Evolutionary conservation across 1,140 invertebrate genomes (phyloP), one percentile per base, ranked within the genome.

Genomic region (Coptotermes formosanus): DNA sequence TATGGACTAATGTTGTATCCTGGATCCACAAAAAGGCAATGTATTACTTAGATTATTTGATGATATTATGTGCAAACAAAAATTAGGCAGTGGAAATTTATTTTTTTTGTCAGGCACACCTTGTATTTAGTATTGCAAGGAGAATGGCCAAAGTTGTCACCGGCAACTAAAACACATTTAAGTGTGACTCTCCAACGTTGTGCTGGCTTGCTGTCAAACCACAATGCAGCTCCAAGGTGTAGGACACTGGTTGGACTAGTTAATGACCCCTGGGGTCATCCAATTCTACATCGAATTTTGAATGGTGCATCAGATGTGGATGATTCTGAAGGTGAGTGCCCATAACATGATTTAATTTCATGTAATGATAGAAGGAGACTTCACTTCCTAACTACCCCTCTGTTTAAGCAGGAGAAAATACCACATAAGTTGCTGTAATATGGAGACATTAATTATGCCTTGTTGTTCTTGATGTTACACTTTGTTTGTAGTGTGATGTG

Each of bases 81-180:
- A 83, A 48, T 82, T 88, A 82, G 38, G 19, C 19, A 30, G 23
- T n/a, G 16, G 3, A 38, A 48, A 32, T 87, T 85, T 19, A 21
- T 69, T 82, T 88, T 64, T 83, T n/a, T 85, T 87, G 86, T 25
- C 88, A 93, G 92, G 89, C 91, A 93, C 88, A 93, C 92, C 19
- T 89, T 93, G 89, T 89, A 90, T 88, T 87, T 93, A 88, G 91
- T 93, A 89, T 90, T 93, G 89, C 92, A 92, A 87, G 93, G 92
- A 88, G 92, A 93, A 88, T 93, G 93, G 93, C 91, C 91, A 48
- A 91, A 91, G 87, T 89, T 92, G 87, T 89, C 90, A 88, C 91
- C 91, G 85, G 91, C 91, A 87, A 90, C 91, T 82, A 92, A 92
- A 88, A 93, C 92, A 87, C 92, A 93, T 89, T 89, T 93, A 88